Evolutionary conservation across 2,888 invertebrate genomes (phyloP).

Genomic region (Hybos culiciformis): DNA sequence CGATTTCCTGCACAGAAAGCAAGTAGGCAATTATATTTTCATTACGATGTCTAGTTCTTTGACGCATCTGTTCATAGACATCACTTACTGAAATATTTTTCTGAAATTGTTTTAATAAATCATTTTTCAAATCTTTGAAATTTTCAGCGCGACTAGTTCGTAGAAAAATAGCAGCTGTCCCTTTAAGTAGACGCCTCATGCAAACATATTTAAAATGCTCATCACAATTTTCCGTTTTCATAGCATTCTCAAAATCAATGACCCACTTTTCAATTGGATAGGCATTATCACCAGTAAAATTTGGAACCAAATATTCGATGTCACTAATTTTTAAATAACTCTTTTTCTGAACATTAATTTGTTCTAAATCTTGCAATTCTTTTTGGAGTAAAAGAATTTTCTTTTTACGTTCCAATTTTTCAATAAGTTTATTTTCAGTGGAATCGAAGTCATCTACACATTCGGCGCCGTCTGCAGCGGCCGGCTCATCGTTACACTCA

Average conservation of each 20-base stretch:
- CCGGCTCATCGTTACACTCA: no score
- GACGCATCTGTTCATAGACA: neutral
- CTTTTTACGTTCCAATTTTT: neutral
- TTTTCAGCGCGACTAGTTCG: neutral
- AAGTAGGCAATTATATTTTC: constrained; percentile 3
- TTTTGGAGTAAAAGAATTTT: constrained; percentile 1
- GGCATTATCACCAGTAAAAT: constrained; percentile 4
- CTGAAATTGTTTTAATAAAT: constrained; percentile 3
- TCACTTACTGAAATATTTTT: neutral
- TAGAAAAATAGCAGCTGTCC: constrained; percentile 3
- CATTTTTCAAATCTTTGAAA: neutral
- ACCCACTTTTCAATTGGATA: constrained; percentile 5
- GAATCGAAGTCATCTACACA: no score
- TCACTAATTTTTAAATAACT: no score
- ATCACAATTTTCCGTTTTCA: neutral
- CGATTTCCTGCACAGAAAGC: constrained; percentile 5
- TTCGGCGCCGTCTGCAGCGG: no score
- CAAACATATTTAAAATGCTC: constrained; percentile 1
- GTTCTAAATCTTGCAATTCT: neutral
- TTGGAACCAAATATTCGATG: constrained; percentile 3
- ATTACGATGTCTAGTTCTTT: neutral
- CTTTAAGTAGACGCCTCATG: constrained; percentile 1
- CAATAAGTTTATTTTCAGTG: neutral
- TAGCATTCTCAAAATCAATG: constrained; percentile 2
- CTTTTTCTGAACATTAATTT: no score